Base-by-base conservation (phyloP, 1,140 invertebrate species). In the Aphelinus atriplicis region DNA sequence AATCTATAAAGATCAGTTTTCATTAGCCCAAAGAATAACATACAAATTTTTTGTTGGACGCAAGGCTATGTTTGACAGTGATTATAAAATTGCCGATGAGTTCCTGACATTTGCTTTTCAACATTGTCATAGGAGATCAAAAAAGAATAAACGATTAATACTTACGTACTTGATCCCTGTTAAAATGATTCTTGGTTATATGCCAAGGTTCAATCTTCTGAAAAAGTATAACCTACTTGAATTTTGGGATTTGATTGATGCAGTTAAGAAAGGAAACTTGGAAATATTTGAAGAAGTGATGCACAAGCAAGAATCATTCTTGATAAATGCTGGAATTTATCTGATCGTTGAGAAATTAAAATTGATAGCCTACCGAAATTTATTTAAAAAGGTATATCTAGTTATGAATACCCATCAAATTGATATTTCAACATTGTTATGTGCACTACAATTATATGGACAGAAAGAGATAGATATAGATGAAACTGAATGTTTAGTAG, bases 31-130 rank as follows among this genome's bases (percentile, higher is more conserved):
- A 88, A 95, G 97, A 85, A 94, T 97, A 58, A 99, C 98, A 0
- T 99, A 98, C 84, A 95, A 94, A 82, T 99, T 98, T 88, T 99
- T 97, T 89, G 96, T 98, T 26, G 98, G 98, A 2, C 90, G 97
- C 4, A 98, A 99, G 87, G 95, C 96, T 2, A 98, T 99, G 95
- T 99, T 99, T 87, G 97, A 99, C 87, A 97, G 96, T 77, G 96
- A 99, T 84, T 98, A 97, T 83, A 94, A 94, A 87, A 90, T 91
- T 65, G 92, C 98, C 73, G 96, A 99, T 84, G 93, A 97, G 84
- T 95, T 94, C 84, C 88, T 99, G 4, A 93, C 94, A 2, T 99
- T 94, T 89, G 97, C 98, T 0, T 99, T 99, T 88, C 90, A 95
- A 86, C 92, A 94, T 81, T 98, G 97, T 82, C 95, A 97, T 77